Base-by-base conservation (phyloP, 2,888 invertebrate genomes). In the Lacanobia oleracea region DNA sequence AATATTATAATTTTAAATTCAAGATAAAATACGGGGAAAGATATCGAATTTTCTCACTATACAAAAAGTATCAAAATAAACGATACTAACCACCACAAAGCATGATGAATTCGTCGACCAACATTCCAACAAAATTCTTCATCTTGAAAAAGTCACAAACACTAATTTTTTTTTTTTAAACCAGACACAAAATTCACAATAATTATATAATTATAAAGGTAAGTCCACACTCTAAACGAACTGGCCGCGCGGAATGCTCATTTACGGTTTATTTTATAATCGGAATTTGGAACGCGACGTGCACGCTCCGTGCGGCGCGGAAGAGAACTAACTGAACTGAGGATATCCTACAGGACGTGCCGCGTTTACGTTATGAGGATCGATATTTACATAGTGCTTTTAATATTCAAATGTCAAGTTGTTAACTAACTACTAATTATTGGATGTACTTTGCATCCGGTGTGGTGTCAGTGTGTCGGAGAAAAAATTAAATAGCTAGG, bases 321-420 rank as follows among this genome's bases (percentile, higher is more conserved):
- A 93, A 92, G 89, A 89, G 93, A 92, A 95, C 95, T 95, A 95
- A 92, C 93, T 85, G 88, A 83, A 84, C 87, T 88, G 90, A 92
- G 94, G 92, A 93, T 93, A 92, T 95, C 95, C 95, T 94, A 90
- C 93, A 94, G 93, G 93, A 95, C 94, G 93, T 93, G 93, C 89
- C 82, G 88, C 88, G 90, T 90, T 91, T 91, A 89, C 91, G 87
- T 91, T 93, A 95, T 92, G 91, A 90, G 88, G 93, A 95, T 95
- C 95, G 94, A 95, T 95, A 95, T 95, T 94, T 94, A 95, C 93
- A 94, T 95, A 93, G 91, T 91, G 92, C 91, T 94, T 94, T 94
- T 94, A 94, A 94, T 94, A 94, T 94, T 92, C 92, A 90, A 91
- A 91, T 91, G 86, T 86, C 85, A 85, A 83, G 83, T 80, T 85